These are phyloP conservation scores for Archips xylosteana DNA, from an alignment of 2,888 invertebrate species.

Conservation along the genomic window DNA sequence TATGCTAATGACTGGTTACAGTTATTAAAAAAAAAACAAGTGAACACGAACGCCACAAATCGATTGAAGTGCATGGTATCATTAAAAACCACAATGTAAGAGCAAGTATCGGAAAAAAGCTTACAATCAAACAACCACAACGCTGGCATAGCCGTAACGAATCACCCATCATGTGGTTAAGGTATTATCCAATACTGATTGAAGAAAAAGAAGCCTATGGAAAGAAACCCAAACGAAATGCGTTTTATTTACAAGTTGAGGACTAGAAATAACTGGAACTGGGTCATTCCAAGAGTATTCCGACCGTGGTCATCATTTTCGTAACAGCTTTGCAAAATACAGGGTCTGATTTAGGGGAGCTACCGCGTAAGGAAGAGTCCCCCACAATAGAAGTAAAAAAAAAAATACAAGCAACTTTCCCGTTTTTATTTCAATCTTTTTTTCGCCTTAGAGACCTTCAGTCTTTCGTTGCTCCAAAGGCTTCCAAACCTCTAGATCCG, in stretches of 20 bases:
- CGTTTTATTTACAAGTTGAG: neutral
- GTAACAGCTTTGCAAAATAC: neutral
- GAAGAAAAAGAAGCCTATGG: constrained; percentile 28
- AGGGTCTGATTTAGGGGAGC: no score
- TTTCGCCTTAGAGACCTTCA: no score
- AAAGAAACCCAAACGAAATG: neutral
- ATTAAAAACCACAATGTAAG: constrained; percentile 44
- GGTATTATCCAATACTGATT: constrained; percentile 37
- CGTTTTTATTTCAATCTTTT: no score
- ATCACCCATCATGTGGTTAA: constrained; percentile 55
- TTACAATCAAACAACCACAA: constrained; percentile 47
- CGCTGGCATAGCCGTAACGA: constrained; percentile 59
- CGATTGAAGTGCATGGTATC: constrained; percentile 37
- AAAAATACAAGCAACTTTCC: neutral
- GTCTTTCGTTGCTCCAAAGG: no score
- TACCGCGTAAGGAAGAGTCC: no score
- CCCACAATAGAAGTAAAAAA: no score
- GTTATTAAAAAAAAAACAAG: constrained; percentile 19
- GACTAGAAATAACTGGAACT: neutral
- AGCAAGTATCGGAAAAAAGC: constrained; percentile 42
- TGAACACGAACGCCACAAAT: constrained; percentile 31
- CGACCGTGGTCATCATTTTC: neutral
- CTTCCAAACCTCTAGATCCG: no score
- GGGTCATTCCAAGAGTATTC: neutral
- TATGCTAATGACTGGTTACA: constrained; percentile 24